Evolutionary conservation across 2,113 vertebrate species (phyloP).

Genomic region (Melanostigma gelatinosum): DNA sequence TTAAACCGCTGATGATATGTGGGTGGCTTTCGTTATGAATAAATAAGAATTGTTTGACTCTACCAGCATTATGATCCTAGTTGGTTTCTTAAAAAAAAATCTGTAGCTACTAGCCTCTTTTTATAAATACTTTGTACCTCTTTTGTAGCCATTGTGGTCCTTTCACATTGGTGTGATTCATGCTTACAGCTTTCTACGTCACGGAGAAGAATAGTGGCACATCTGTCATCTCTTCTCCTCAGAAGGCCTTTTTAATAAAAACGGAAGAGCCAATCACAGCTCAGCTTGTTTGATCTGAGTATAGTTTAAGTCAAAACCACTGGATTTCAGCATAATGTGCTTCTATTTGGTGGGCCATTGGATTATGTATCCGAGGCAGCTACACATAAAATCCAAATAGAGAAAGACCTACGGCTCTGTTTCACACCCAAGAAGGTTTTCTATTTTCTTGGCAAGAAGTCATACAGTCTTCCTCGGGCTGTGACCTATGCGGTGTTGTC

Average conservation of each 20-base stretch:
- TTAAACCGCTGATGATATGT: background rate
- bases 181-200: background rate
- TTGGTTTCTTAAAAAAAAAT: background rate
- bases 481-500: background rate
- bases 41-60: background rate
- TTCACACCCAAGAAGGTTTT: conserved; percentile 5
- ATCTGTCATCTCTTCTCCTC: background rate
- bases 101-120: background rate
- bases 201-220: background rate
- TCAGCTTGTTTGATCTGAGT: background rate
- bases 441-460: conserved; percentile 9
- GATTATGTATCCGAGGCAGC: conserved; percentile 5
- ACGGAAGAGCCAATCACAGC: background rate
- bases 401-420: conserved; percentile 19
- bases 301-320: background rate
- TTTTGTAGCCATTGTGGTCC: background rate
- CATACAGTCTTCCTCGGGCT: background rate
- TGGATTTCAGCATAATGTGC: background rate
- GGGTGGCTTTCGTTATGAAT: background rate
- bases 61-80: background rate
- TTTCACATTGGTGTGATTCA: background rate
- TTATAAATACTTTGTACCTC: background rate
- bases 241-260: background rate
- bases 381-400: conserved; percentile 19
- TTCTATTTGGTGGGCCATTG: background rate